Base-by-base conservation (phyloP, 2,113 vertebrate genomes). In the Cinclus mexicanus region DNA sequence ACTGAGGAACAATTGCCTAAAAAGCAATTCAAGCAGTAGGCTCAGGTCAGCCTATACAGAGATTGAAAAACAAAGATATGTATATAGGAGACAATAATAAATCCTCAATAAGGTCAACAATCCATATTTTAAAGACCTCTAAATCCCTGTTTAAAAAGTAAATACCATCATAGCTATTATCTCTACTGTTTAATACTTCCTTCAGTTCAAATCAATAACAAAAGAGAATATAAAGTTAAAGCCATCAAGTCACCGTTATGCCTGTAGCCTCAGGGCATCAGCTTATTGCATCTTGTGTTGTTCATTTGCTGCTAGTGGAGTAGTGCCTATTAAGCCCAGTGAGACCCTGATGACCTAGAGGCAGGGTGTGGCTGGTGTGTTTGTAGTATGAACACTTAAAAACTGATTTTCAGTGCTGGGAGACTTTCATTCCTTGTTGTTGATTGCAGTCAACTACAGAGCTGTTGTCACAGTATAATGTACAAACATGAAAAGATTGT, bases 161-260 rank as follows among this genome's bases (percentile, higher is more conserved):
- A 84, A 89, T 68, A 22, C 23, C n/a, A 90, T 14, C 70, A 28
- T 9, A 76, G n/a, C 53, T 67, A 33, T 93, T 63, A 56, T 53
- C n/a, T 76, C 33, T 0, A 9, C 33, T 69, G 17, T 42, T 78
- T 77, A 85, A 17, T 72, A 28, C 21, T 86, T 96, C 46, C 79
- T 77, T 83, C 60, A 86, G 79, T 92, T 67, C 42, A 82, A 97
- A 91, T 92, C 63, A 93, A 77, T 83, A 57, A 81, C 69, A 56
- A 65, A 82, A 77, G 61, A 35, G 60, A 88, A 72, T 33, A 37
- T 67, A 80, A 84, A 83, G 23, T 64, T 69, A 55, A 77, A 82
- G 23, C 17, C 64, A 65, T 46, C 53, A 70, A 35, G 42, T 39
- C 59, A 59, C 31, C 57, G 35, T 68, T 61, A 41, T 74, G 18